Percentiles rank a stretch among this genome's conserved stretches.
phyloP scores from a whole-genome alignment of 2,113 vertebrate genomes.

The Ictalurus punctatus region DNA sequence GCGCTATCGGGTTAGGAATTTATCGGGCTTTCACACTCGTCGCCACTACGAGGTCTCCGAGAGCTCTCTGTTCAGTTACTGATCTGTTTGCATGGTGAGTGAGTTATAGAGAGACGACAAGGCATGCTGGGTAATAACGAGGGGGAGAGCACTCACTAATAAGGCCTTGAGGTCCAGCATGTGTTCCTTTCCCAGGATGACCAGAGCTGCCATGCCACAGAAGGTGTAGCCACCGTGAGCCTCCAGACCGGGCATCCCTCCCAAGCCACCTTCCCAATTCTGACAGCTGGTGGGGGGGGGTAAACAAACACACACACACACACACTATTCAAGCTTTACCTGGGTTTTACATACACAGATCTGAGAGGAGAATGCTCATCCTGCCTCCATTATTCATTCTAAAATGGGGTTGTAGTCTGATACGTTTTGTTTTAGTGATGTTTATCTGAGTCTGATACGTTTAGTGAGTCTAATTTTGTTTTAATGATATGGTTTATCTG shows the following conservation, averaged over 20 bases:
- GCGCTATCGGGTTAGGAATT: neutral
- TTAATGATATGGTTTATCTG: neutral
- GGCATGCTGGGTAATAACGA: constrained; percentile 11
- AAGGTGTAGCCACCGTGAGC: constrained; percentile 95
- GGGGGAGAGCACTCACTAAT: constrained; percentile 75
- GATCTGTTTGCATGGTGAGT: neutral
- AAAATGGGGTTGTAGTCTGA: neutral
- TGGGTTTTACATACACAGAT: neutral
- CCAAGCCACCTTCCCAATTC: constrained; percentile 96
- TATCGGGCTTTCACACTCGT: neutral
- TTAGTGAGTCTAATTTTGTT: neutral
- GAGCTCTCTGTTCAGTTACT: neutral
- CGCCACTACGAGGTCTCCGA: neutral
- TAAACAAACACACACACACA: neutral
- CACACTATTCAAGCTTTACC: neutral
- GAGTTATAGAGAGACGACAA: neutral
- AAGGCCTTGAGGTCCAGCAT: constrained; percentile 88
- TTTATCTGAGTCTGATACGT: too few species aligned
- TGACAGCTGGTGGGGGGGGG: constrained; percentile 80
- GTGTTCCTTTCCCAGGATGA: constrained; percentile 89
- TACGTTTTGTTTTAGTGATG: neutral
- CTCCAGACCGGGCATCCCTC: constrained; percentile 92
- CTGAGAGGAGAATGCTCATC: neutral
- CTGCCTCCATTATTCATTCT: neutral
- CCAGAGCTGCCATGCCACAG: constrained; percentile 88